phyloP scores from a whole-genome alignment of 2,797 vertebrate species.

The Clarias laeviceps region DNA sequence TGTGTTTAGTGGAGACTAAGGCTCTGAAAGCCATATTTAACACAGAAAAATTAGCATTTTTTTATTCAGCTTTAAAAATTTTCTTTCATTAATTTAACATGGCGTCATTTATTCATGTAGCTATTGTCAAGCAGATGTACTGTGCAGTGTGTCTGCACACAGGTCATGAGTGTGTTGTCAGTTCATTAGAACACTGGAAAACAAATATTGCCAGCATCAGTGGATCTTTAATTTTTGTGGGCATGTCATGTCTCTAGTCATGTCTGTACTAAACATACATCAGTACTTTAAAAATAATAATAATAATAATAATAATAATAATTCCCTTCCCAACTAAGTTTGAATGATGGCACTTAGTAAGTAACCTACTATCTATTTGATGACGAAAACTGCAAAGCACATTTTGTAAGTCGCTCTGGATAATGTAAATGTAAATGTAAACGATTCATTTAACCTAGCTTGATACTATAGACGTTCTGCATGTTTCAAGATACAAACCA shows the following conservation, averaged over 20 bases:
- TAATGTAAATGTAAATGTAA: no score
- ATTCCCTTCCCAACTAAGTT: no score
- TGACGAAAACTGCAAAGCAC: no score
- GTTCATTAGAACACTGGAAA: slow-evolving; percentile 45
- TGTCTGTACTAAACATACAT: slow-evolving; percentile 20
- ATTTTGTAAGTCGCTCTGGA: no score
- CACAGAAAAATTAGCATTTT: background rate
- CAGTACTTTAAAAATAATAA: no score
- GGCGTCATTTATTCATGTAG: background rate
- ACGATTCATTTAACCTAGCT: slow-evolving; percentile 24
- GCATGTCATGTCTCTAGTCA: slow-evolving; percentile 42
- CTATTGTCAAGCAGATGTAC: slow-evolving; percentile 16
- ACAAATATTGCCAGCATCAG: slow-evolving; percentile 22
- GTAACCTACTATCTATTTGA: no score
- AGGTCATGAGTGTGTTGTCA: slow-evolving; percentile 25
- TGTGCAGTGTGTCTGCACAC: slow-evolving; percentile 1
- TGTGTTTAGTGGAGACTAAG: background rate
- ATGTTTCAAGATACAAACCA: background rate
- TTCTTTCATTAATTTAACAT: no score
- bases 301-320: no score
- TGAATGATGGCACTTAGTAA: no score
- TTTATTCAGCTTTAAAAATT: background rate
- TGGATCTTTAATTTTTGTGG: slow-evolving; percentile 41
- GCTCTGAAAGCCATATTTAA: background rate
- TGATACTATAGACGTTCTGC: background rate